A percentile compares a stretch with the other conserved stretches of the same genome.
Evolutionary conservation across 2,797 vertebrate species (phyloP).

Genomic region (Atherinosoma microstoma): DNA sequence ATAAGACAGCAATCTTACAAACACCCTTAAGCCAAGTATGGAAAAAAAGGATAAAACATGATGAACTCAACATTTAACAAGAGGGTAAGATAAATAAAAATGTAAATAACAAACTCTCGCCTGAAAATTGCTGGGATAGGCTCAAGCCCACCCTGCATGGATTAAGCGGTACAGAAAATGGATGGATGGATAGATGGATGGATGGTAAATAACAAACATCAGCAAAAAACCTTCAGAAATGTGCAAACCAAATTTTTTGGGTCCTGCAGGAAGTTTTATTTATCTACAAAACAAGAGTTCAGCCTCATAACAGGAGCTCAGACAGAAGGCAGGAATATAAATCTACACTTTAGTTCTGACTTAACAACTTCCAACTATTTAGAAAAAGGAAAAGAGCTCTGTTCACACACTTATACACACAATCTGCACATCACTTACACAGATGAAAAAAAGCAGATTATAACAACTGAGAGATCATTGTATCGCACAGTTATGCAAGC

Average conservation of each 20-base stretch:
- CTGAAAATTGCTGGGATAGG: too few relatives aligned
- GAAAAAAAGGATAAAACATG: background rate
- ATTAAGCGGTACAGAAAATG: too few relatives aligned
- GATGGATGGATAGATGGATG: too few relatives aligned
- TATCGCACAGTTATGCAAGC: background rate
- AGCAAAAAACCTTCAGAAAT: background rate
- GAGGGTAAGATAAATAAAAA: background rate
- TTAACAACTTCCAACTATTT: constrained; percentile 52
- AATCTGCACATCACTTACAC: constrained; percentile 34
- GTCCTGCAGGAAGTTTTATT: constrained; percentile 51
- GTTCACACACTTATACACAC: constrained; percentile 38
- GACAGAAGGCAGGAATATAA: constrained; percentile 45
- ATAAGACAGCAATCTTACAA: too few relatives aligned
- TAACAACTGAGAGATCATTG: constrained; percentile 10
- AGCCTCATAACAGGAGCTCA: constrained; percentile 51
- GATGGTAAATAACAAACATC: too few relatives aligned
- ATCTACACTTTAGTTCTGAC: constrained; percentile 39
- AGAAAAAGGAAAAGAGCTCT: constrained; percentile 59
- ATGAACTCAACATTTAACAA: background rate
- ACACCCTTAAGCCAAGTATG: background rate
- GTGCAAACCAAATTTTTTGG: background rate
- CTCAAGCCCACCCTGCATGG: too few relatives aligned
- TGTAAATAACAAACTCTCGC: background rate
- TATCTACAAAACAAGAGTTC: constrained; percentile 61
- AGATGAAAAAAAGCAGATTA: constrained; percentile 19